A percentile compares a stretch with the other conserved stretches of the same genome.
These are phyloP conservation scores for Morpho achilles DNA, from an alignment of 2,888 invertebrate genomes.

Conservation along the genomic window DNA sequence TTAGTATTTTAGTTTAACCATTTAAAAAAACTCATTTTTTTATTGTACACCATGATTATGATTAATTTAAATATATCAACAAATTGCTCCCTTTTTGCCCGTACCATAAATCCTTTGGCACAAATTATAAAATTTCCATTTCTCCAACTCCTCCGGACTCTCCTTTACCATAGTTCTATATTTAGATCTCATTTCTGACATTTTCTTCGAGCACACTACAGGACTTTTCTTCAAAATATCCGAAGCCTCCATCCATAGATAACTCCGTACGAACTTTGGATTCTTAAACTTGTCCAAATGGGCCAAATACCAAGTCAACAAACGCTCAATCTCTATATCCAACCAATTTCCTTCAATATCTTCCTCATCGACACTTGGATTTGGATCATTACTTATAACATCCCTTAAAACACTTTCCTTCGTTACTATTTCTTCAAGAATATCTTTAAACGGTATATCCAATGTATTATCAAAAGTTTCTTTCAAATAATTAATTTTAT, in stretches of 20 bases:
- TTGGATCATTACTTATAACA: conserved; percentile 25
- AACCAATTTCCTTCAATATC: conserved; percentile 46
- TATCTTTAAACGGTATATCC: conserved; percentile 25
- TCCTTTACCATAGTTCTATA: conserved; percentile 62
- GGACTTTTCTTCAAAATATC: conserved; percentile 55
- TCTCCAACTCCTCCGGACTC: conserved; percentile 42
- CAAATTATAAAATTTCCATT: conserved; percentile 58
- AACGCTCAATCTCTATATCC: conserved; percentile 51
- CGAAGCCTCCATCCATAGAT: conserved; percentile 63
- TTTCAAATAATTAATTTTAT: conserved; percentile 62
- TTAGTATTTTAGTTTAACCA: no score
- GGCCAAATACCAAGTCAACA: conserved; percentile 61
- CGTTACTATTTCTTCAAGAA: conserved; percentile 37
- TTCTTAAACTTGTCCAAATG: conserved; percentile 70
- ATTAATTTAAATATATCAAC: background rate
- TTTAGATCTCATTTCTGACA: conserved; percentile 60
- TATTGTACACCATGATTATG: no score
- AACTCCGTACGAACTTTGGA: conserved; percentile 59
- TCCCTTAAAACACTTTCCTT: conserved; percentile 37
- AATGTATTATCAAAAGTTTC: conserved; percentile 38
- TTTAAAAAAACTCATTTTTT: no score
- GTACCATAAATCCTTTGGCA: conserved; percentile 72
- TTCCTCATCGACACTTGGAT: conserved; percentile 25
- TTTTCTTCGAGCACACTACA: conserved; percentile 62
- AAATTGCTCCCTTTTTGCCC: conserved; percentile 43